These are phyloP conservation scores for Brenthis daphne DNA, from an alignment of 2,888 invertebrate genomes.

Conservation along the genomic window DNA sequence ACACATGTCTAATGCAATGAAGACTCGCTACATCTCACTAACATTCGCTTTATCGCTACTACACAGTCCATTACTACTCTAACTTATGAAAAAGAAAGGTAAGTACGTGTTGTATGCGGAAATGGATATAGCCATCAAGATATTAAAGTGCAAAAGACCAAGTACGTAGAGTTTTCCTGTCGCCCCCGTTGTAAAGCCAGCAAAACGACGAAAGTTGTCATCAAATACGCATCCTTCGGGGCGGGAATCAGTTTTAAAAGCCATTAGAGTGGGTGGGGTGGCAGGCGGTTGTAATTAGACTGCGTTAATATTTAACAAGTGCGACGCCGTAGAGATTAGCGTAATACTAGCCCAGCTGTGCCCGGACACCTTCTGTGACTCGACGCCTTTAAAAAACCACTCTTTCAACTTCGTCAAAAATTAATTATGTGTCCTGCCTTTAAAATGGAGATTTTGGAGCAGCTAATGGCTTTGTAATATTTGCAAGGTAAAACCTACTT, in stretches of 20 bases:
- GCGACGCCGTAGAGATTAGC: constrained; percentile 74
- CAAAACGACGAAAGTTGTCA: constrained; percentile 74
- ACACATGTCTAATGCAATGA: constrained; percentile 49
- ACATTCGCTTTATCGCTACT: constrained; percentile 33
- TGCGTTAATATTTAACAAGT: constrained; percentile 83
- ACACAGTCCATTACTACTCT: constrained; percentile 41
- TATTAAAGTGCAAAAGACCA: constrained; percentile 48
- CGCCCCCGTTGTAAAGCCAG: constrained; percentile 50
- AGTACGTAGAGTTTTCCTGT: constrained; percentile 42
- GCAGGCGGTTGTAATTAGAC: constrained; percentile 74
- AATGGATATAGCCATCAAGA: constrained; percentile 38
- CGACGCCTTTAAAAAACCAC: constrained; percentile 66
- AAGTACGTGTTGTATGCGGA: constrained; percentile 27
- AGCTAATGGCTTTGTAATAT: constrained; percentile 64
- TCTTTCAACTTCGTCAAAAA: constrained; percentile 71
- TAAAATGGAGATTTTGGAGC: constrained; percentile 51
- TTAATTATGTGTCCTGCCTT: constrained; percentile 62
- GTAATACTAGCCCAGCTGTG: constrained; percentile 69
- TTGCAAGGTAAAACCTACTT: constrained; percentile 38
- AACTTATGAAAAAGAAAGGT: constrained; percentile 36
- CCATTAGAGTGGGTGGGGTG: constrained; percentile 68
- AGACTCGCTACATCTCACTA: constrained; percentile 34
- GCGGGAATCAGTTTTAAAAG: constrained; percentile 82
- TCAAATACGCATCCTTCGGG: constrained; percentile 80
- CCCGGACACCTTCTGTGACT: constrained; percentile 68